Base-by-base conservation (phyloP, 2,113 vertebrate species). In the Charadrius vociferus region DNA sequence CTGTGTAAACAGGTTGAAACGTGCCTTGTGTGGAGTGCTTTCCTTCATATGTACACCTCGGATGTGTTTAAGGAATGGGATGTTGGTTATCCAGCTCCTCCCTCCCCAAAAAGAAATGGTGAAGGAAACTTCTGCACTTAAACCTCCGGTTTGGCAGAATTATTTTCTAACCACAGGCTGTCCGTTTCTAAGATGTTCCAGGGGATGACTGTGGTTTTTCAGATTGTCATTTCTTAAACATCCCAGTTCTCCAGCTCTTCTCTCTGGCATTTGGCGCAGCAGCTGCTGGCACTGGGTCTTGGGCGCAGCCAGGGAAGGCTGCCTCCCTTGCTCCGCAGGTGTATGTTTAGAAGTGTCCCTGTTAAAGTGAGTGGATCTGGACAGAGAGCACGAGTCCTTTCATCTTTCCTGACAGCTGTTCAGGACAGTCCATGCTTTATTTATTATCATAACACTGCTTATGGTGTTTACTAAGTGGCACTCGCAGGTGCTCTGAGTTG, bases 1-100 rank as follows among this genome's bases (percentile, higher is more conserved):
- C 73, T 81, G 43, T 9, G 0, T 41, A 2, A 71, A 45, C 10
- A 43, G 45, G 9, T 32, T 34, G 30, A 67, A 49, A 32, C 2
- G 0, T 91, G 79, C 70, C 56, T 73, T 85, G 15, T 29, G 1
- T 26, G 59, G 63, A 79, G 22, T 9, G 16, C 50, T 91, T 17
- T 24, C 16, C 9, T 73, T 74, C 1, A 1, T 26, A 0, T 1
- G 1, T 39, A 29, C 41, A 37, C 62, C 43, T 79, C 3, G 0
- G 3, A 1, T 0, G 0, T 26, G 4, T 63, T 56, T 63, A 30
- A 77, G 83, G 75, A 36, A 12, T 5, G n/a, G 26, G 52, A 14
- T 37, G 37, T 5, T 92, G 70, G 24, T 26, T 12, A 36, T 43
- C 18, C 49, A 52, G 3, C 81, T 91, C 32, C 24, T 85, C 41